Base-by-base conservation (phyloP, 2,797 vertebrate species). In the Pelodytes ibericus region DNA sequence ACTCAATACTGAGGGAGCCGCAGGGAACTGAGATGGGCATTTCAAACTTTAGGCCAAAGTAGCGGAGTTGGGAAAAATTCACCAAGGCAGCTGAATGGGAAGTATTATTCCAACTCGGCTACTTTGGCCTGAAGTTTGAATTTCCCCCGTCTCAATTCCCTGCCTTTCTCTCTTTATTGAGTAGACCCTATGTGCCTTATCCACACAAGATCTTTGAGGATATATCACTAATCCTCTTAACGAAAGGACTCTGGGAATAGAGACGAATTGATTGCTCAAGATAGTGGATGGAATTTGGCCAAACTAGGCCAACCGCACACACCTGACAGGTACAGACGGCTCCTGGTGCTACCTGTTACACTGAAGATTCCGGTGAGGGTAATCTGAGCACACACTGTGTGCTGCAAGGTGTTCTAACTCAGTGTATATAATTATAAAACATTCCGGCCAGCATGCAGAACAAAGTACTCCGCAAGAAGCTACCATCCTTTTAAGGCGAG, bases 341-440 rank as follows among this genome's bases (percentile, higher is more conserved):
- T 77, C 39, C 33, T 74, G 29, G 41, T 70, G 71, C 27, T 58
- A 59, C 27, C 24, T 29, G 16, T 5, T 5, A 11, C 30, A n/a
- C 22, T 58, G 30, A n/a, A 22, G 15, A 51, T 22, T n/a, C 1
- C 36, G 30, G 29, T 24, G 59, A 60, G 62, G 53, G 66, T 41
- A 65, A 78, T 18, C 13, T 2, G 65, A 82, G 67, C 24, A 77
- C 69, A 78, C 71, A 73, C 57, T 49, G 79, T 5, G 49, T 77
- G 73, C 81, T 80, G 15, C 25, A 78, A 74, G 77, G 82, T 82
- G 81, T 77, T 82, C 80, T 77, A 72, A 20, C 76, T 80, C 75
- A 66, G 70, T 74, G 74, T 41, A 80, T 80, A 77, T 74, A 83
- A 84, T 51, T 25, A n/a, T 39, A 79, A 82, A 80, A 75, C 77